Evolutionary conservation across 2,113 vertebrate genomes (phyloP).

Genomic region (Myrmophylax atrothorax): DNA sequence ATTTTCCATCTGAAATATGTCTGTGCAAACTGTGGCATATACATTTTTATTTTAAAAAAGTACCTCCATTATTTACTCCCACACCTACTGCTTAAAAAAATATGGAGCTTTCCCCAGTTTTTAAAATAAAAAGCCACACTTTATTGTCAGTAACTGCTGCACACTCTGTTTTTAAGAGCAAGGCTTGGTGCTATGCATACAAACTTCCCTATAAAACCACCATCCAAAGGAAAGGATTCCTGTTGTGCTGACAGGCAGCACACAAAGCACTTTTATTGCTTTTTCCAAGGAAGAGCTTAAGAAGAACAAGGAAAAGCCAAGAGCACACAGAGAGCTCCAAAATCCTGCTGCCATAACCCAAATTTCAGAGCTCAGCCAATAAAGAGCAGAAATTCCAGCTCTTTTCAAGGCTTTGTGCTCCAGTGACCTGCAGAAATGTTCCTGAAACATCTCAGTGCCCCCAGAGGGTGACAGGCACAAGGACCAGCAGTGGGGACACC

Average conservation of each 20-base stretch:
- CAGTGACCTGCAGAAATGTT: not conserved
- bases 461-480: not conserved
- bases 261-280: conserved; percentile 79
- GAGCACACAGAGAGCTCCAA: not conserved
- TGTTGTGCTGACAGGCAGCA: conserved; percentile 58
- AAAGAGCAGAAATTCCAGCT: not conserved
- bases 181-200: conserved; percentile 64
- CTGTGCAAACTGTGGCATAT: conserved; percentile 73
- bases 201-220: conserved; percentile 71
- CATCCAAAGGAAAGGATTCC: conserved; percentile 49
- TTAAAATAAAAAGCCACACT: conserved; percentile 77
- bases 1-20: conserved; percentile 57
- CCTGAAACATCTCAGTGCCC: not conserved
- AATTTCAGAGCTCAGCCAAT: not conserved
- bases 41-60: conserved; percentile 70
- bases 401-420: not conserved
- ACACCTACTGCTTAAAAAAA: conserved; percentile 76
- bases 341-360: not conserved
- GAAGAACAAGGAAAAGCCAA: conserved; percentile 36
- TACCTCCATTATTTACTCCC: conserved; percentile 74
- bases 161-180: conserved; percentile 67
- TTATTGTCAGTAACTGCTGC: conserved; percentile 60
- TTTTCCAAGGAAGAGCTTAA: conserved; percentile 58
- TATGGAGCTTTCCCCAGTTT: conserved; percentile 70
- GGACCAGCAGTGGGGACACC: not conserved